Evolutionary conservation across 1,140 invertebrate genomes (phyloP), one percentile per base, ranked within the genome.

Genomic region (Calliphora vicina): DNA sequence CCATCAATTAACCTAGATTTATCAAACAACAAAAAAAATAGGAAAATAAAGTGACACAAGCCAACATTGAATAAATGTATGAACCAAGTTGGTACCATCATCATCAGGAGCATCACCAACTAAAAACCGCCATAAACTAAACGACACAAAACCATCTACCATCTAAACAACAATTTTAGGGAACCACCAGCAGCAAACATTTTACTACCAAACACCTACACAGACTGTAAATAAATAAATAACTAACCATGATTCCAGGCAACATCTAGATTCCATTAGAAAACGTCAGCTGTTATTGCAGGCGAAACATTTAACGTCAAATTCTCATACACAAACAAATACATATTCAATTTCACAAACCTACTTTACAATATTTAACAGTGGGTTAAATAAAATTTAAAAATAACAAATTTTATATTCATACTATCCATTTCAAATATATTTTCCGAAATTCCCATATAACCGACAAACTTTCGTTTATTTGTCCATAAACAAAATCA

Each of bases 1-100:
- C 61, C 61, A 67, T 67, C 61, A 67, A 67, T 67, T 67, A 67
- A 67, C 61, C 61, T 23, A 67, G 61, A 67, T 67, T 67, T 67
- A 25, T 25, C 20, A 10, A 35, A 25, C n/a, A 23, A 20, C 23
- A 67, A 67, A 25, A 67, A 20, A 67, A 25, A n/a, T n/a, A n/a
- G n/a, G n/a, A 6, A 20, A 67, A 20, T 67, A 57, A 17, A 57
- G n/a, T n/a, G n/a, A n/a, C n/a, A 67, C 5, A 67, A 67, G n/a
- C 61, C 5, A 67, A 67, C 61, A 25, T 10, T 15, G 50, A 2
- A n/a, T 57, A 57, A n/a, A 57, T 57, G 50, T n/a, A 57, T 15
- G 12, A 17, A 57, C n/a, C 15, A 57, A 57, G 50, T 57, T n/a
- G 50, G 1, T 67, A 23, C 61, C 20, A 67, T 10, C 23, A 23